Conservation (phyloP, 2,797 vertebrate species). For the Meda fulgida region DNA sequence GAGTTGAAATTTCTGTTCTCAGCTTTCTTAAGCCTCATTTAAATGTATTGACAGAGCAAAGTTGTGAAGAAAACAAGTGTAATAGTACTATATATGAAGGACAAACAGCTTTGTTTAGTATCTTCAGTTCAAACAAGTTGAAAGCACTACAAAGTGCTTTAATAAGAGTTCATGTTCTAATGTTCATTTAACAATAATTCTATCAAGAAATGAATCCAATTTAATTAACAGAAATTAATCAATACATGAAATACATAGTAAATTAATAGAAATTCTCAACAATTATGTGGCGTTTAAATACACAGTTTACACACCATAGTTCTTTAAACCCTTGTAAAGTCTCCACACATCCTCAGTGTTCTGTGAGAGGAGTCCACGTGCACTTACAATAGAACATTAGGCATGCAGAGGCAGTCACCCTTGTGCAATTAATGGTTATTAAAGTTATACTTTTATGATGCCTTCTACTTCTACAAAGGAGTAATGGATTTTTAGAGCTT, state of each 20-base stretch:
- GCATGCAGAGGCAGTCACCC: constrained; percentile 57
- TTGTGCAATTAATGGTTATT: constrained; percentile 64
- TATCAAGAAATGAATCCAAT: not conserved
- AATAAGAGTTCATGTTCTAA: not conserved
- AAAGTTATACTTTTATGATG: constrained; percentile 63
- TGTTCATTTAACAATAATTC: constrained; percentile 6
- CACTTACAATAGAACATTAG: constrained; percentile 52
- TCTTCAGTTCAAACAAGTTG: not conserved
- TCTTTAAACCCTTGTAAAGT: constrained; percentile 47
- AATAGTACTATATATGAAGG: not conserved
- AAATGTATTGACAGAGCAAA: not conserved
- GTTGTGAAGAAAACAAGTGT: not conserved
- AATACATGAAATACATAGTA: not conserved
- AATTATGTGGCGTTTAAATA: not conserved
- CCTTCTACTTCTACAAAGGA: constrained; percentile 75
- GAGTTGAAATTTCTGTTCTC: not conserved
- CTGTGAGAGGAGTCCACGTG: constrained; percentile 38
- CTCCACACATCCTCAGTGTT: constrained; percentile 46
- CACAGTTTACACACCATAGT: not conserved
- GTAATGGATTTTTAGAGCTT: constrained; percentile 86
- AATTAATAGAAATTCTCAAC: not conserved
- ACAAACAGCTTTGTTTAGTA: not conserved
- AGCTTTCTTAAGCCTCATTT: constrained; percentile 8
- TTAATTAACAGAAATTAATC: not conserved
- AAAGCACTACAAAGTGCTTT: not conserved